Evolutionary conservation across 2,797 vertebrate genomes (phyloP), one percentile per base, ranked within the genome.

Genomic region (Coregonus sp.): DNA sequence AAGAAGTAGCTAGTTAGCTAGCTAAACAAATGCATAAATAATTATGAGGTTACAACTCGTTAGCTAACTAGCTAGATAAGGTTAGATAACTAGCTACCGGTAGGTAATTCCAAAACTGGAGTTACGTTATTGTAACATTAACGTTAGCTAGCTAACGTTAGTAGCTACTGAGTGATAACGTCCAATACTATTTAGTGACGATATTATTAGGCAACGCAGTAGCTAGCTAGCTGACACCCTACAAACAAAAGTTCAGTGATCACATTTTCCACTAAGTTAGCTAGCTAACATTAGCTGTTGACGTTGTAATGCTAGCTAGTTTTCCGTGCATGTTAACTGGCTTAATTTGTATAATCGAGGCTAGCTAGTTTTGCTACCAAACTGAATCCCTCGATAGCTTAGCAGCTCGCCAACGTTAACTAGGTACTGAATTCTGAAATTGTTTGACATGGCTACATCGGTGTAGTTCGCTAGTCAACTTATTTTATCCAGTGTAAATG

Each of bases 261-360:
- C 20, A 63, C 20, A 63, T 63, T 25, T 56, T 29, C 6, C 20
- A 14, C n/a, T 63, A 63, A 63, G 5, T 31, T 5, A 16, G 0
- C 14, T 35, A 16, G 66, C 15, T 18, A 67, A 16, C 11, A 35
- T 35, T 37, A 68, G 31, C 11, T 18, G 29, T 67, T 33, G 14
- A 18, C 63, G 63, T 33, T 66, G 11, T 77, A 72, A 71, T 40
- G 25, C 25, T 66, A 66, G 63, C 25, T 52, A 29, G 3, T 33
- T 33, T 15, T 6, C 14, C 5, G 50, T 72, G 25, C 4, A 3
- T 54, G 15, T 59, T 56, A 72, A 18, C 29, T 33, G 25, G 33
- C 25, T 75, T 52, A 68, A 71, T 69, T 50, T 71, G 59, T 35
- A 40, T 77, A 72, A 71, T 40, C 72, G 54, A 54, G 14, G 70